Percentiles rank a stretch among this genome's conserved stretches.
Conservation (phyloP, 2,113 vertebrate genomes). For the Python bivittatus region DNA sequence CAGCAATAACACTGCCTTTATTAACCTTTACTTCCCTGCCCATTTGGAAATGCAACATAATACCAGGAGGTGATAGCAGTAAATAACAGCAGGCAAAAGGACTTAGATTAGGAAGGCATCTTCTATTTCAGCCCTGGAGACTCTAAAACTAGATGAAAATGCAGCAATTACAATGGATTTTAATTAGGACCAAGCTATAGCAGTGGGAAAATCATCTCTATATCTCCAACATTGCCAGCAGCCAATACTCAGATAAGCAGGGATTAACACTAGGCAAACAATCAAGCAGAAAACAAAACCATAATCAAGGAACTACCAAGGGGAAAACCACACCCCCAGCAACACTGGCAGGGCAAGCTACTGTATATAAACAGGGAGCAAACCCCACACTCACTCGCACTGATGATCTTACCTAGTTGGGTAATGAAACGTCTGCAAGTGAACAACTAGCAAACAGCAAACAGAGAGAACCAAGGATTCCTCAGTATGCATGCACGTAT, state of each 20-base stretch:
- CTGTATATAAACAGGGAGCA: background rate
- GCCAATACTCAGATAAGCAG: background rate
- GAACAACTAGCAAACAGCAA: no score
- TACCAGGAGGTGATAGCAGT: background rate
- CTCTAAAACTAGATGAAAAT: background rate
- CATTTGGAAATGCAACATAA: background rate
- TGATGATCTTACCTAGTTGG: background rate
- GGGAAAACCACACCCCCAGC: background rate
- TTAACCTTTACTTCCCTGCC: background rate
- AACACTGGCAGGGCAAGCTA: background rate
- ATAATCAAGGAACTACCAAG: background rate
- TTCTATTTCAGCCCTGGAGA: background rate
- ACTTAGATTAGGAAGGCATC: background rate
- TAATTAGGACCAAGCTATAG: background rate
- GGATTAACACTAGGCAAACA: background rate
- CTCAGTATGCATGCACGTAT: background rate
- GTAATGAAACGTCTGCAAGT: background rate
- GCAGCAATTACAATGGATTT: background rate
- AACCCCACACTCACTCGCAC: background rate
- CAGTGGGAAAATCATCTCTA: background rate
- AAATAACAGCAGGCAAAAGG: background rate
- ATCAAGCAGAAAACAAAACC: background rate
- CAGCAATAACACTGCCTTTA: background rate
- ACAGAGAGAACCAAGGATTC: background rate
- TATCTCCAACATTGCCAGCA: background rate